phyloP scores from a whole-genome alignment of 2,113 vertebrate species.

The Paracanthobrama guichenoti region DNA sequence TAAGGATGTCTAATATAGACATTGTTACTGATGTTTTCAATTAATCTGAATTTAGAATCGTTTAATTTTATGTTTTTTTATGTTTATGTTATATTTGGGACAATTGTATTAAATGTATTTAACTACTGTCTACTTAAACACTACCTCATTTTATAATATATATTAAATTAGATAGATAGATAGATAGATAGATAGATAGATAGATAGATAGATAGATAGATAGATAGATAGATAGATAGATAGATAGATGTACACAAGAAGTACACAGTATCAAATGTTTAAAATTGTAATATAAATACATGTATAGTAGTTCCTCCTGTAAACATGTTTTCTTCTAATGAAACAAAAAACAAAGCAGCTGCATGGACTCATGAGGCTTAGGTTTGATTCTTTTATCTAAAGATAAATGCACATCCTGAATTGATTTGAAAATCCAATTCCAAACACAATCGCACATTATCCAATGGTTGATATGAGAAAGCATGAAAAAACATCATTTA shows the following conservation, averaged over 20 bases:
- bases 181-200: background rate
- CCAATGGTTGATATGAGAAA: background rate
- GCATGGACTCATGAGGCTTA: too few relatives aligned
- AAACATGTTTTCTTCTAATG: background rate
- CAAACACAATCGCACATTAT: background rate
- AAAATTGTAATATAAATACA: background rate
- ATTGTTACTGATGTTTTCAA: background rate
- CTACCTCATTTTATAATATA: background rate
- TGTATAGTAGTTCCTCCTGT: too few relatives aligned
- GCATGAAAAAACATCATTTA: background rate
- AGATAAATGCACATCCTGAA: slow-evolving; percentile 1
- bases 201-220: background rate
- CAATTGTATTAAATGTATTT: background rate
- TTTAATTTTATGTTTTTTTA: background rate
- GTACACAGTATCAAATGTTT: background rate
- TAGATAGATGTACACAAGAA: background rate
- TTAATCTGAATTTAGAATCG: background rate
- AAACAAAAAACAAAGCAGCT: background rate
- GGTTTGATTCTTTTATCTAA: too few relatives aligned
- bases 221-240: background rate
- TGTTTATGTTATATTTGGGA: background rate
- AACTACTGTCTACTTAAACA: background rate
- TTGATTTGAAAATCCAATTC: slow-evolving; percentile 5
- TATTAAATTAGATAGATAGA: background rate
- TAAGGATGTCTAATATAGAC: background rate